Evolutionary conservation across 2,888 invertebrate species (phyloP).

Genomic region (Osedax fenrisi): DNA sequence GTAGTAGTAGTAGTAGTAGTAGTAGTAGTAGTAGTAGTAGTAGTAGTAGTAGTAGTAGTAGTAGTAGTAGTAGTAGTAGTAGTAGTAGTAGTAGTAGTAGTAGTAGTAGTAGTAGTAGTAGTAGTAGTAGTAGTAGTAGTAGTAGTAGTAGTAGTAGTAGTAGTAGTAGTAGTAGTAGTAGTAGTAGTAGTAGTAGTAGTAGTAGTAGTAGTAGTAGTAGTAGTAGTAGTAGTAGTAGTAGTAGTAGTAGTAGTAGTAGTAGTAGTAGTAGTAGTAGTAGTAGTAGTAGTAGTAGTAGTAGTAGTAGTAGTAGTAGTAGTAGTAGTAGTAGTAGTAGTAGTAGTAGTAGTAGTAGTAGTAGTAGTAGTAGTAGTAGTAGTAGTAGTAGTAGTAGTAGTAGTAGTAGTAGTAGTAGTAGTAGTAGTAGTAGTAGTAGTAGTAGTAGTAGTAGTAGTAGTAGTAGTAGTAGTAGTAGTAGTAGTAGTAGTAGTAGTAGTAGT

Average conservation of each 20-base stretch:
- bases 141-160: not conserved
- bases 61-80: conserved; percentile 13
- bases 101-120: not conserved
- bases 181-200: not conserved
- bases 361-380: conserved; percentile 12
- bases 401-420: conserved; percentile 9
- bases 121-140: conserved; percentile 2
- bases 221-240: not conserved
- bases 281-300: conserved; percentile 18
- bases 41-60: conserved; percentile 14
- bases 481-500: conserved; percentile 17
- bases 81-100: conserved; percentile 9
- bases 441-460: conserved; percentile 12
- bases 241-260: conserved; percentile 14
- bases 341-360: conserved; percentile 12
- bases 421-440: conserved; percentile 13
- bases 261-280: conserved; percentile 18
- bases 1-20: conserved; percentile 5
- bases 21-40: conserved; percentile 5
- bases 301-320: conserved; percentile 8
- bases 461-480: conserved; percentile 3
- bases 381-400: conserved; percentile 6
- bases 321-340: not conserved
- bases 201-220: not conserved
- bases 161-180: not conserved